phyloP scores from a whole-genome alignment of 2,888 invertebrate genomes.

The Pammene fasciana region DNA sequence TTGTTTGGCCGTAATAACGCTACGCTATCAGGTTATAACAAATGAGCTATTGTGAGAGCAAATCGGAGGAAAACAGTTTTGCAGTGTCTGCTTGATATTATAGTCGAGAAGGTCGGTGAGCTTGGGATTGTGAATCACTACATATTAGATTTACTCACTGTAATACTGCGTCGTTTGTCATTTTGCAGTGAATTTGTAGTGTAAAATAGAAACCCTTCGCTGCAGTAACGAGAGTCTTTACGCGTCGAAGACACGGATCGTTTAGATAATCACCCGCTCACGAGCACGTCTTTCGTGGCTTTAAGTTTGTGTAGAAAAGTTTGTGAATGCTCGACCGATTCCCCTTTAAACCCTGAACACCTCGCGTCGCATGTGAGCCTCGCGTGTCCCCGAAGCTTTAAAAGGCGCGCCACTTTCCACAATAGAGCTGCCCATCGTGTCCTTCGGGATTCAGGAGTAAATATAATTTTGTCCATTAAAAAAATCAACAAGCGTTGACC shows the following conservation, averaged over 20 bases:
- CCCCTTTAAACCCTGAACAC: constrained; percentile 54
- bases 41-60: constrained; percentile 81
- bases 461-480: constrained; percentile 81
- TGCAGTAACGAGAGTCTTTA: constrained; percentile 19
- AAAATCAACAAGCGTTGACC: constrained; percentile 80
- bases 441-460: constrained; percentile 67
- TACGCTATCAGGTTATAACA: constrained; percentile 81
- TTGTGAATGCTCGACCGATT: constrained; percentile 43
- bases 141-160: constrained; percentile 31
- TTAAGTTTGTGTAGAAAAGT: constrained; percentile 44
- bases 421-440: constrained; percentile 59
- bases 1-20: constrained; percentile 82
- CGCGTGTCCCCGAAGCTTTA: constrained; percentile 69
- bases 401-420: constrained; percentile 68
- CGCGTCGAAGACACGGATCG: constrained; percentile 30
- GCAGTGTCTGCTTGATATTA: constrained; percentile 74
- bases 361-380: constrained; percentile 61
- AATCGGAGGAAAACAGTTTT: constrained; percentile 77
- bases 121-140: constrained; percentile 46
- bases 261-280: constrained; percentile 35
- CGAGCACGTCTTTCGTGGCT: constrained; percentile 41
- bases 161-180: constrained; percentile 30
- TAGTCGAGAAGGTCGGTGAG: constrained; percentile 54
- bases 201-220: constrained; percentile 19
- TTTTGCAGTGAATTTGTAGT: constrained; percentile 4